A percentile compares a stretch with the other conserved stretches of the same genome.
Evolutionary conservation across 2,797 vertebrate species (phyloP).

Genomic region (Galago senegalensis): DNA sequence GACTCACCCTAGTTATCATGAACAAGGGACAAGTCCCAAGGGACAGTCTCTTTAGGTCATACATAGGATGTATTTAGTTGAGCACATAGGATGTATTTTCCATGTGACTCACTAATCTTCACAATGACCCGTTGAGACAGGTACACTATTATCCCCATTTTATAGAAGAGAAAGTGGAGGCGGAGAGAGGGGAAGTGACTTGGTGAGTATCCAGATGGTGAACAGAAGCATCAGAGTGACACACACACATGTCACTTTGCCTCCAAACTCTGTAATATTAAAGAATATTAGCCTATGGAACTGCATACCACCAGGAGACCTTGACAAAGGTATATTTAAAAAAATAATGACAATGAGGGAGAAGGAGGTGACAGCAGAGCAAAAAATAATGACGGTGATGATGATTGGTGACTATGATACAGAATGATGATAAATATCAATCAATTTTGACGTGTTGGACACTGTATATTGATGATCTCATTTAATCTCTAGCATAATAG

Average conservation of each 20-base stretch:
- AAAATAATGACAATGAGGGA: neutral
- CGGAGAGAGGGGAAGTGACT: neutral
- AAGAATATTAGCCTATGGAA: neutral
- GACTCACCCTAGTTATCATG: neutral
- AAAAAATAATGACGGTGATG: neutral
- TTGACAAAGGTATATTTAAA: neutral
- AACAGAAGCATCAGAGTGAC: neutral
- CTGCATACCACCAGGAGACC: neutral
- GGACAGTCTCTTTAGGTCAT: neutral
- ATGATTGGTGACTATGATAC: rapidly evolving
- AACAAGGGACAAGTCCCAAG: neutral
- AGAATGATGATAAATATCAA: neutral
- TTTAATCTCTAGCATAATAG: neutral
- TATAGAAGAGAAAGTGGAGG: neutral
- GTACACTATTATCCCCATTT: neutral
- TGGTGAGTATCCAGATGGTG: neutral
- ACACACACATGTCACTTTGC: neutral
- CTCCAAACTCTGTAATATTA: neutral
- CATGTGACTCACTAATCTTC: neutral
- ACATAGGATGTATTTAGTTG: neutral
- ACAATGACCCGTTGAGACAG: neutral
- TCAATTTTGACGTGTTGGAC: neutral
- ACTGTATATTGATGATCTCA: neutral
- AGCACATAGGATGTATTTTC: neutral
- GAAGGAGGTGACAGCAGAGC: neutral